Evolutionary conservation across 2,888 invertebrate genomes (phyloP).

Genomic region (Zhuqinia jingwanae): DNA sequence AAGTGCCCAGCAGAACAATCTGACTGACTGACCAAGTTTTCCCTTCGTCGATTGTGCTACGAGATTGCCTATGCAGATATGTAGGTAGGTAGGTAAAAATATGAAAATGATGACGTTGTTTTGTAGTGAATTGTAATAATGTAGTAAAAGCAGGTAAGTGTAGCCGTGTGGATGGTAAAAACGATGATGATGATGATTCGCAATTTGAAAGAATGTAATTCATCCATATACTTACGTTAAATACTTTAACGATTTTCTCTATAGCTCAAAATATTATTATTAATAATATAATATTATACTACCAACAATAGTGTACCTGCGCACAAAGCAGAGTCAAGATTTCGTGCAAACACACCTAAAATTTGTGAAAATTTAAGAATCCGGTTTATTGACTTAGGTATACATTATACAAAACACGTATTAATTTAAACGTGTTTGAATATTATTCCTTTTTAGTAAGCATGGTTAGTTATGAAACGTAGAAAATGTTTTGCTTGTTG

Average conservation of each 20-base stretch:
- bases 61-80: constrained; percentile 36
- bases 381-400: constrained; percentile 44
- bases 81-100: constrained; percentile 31
- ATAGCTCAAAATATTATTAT: constrained; percentile 39
- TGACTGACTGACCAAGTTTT: constrained; percentile 67
- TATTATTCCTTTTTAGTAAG: constrained; percentile 9
- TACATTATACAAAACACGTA: not conserved
- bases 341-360: constrained; percentile 53
- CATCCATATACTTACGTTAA: constrained; percentile 15
- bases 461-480: constrained; percentile 31
- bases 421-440: constrained; percentile 46
- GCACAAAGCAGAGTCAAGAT: constrained; percentile 41
- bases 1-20: constrained; percentile 47
- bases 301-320: not conserved
- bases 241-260: constrained; percentile 24
- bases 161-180: not conserved
- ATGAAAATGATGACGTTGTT: constrained; percentile 15
- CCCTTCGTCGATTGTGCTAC: constrained; percentile 48
- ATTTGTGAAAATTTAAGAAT: constrained; percentile 38
- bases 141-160: not conserved
- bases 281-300: not conserved
- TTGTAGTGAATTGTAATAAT: not conserved
- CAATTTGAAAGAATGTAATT: constrained; percentile 13
- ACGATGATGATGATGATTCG: constrained; percentile 13
- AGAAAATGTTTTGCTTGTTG: not conserved